Percentiles rank a stretch among this genome's conserved stretches.
Conservation (phyloP, 37 sponge, comb jelly and placozoan species). For the Haliclona indistincta region DNA sequence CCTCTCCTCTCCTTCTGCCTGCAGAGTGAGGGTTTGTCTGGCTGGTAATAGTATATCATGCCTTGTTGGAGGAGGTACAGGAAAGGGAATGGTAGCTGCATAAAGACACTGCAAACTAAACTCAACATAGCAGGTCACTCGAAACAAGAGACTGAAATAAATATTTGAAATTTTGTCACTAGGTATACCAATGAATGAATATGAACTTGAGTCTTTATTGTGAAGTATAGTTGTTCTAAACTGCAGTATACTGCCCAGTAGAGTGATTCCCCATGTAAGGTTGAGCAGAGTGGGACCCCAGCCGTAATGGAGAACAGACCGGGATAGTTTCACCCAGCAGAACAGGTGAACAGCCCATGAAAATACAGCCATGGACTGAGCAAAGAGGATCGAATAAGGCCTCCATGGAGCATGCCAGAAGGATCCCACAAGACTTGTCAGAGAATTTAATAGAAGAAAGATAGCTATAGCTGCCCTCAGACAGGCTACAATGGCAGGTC, state of each 20-base stretch:
- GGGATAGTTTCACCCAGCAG: constrained; percentile 19
- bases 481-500: constrained; percentile 13
- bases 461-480: constrained; percentile 25
- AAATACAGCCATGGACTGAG: constrained; percentile 10
- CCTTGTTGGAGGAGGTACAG: not conserved
- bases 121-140: constrained; percentile 24
- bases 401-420: constrained; percentile 26
- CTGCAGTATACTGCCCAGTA: constrained; percentile 32
- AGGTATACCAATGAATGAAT: too few species aligned
- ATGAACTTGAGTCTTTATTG: not conserved
- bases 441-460: constrained; percentile 2
- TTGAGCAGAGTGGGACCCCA: constrained; percentile 61
- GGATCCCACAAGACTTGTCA: constrained; percentile 22
- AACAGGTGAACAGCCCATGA: constrained; percentile 41
- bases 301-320: constrained; percentile 48
- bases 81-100: constrained; percentile 33
- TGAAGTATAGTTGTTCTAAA: constrained; percentile 24
- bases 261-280: constrained; percentile 43
- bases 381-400: constrained; percentile 39
- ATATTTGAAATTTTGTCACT: not conserved
- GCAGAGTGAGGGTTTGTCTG: not conserved
- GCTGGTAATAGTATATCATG: not conserved
- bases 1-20: not conserved
- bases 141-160: constrained; percentile 38
- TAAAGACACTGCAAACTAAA: constrained; percentile 59